A percentile compares a stretch with the other conserved stretches of the same genome.
phyloP scores from a whole-genome alignment of 2,113 vertebrate genomes.

The Galemys pyrenaicus region DNA sequence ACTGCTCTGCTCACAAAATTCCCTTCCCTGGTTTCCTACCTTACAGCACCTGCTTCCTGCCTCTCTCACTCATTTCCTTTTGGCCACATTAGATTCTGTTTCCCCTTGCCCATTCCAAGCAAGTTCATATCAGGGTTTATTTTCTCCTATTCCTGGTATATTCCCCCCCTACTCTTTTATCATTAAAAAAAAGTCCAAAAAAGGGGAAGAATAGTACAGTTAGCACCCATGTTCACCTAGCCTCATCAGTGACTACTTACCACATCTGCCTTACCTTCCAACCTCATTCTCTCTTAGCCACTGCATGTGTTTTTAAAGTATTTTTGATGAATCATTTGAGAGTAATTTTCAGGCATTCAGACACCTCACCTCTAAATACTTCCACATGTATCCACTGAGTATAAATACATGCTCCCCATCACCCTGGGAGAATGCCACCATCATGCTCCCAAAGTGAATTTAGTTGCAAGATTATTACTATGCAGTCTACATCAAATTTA shows the following conservation, averaged over 20 bases:
- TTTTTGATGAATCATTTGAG: not conserved
- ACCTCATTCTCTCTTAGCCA: not conserved
- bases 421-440: not conserved
- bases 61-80: not conserved
- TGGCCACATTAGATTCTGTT: not conserved
- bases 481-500: not conserved
- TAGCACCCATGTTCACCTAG: not conserved
- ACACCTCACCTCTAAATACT: not conserved
- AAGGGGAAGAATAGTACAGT: not conserved
- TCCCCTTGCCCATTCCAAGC: not conserved
- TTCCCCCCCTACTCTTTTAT: not conserved
- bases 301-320: not conserved
- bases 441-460: not conserved
- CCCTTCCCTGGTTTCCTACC: rapidly evolving
- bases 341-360: not conserved
- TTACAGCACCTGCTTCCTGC: not conserved
- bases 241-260: not conserved
- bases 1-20: not conserved
- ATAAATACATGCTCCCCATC: not conserved
- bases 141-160: not conserved
- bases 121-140: not conserved
- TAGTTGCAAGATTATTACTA: not conserved
- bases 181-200: not conserved
- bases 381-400: not conserved
- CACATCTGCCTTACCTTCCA: not conserved